Conservation (phyloP, 92 coral and sea anemone genomes). For the Paramuricea clavata region DNA sequence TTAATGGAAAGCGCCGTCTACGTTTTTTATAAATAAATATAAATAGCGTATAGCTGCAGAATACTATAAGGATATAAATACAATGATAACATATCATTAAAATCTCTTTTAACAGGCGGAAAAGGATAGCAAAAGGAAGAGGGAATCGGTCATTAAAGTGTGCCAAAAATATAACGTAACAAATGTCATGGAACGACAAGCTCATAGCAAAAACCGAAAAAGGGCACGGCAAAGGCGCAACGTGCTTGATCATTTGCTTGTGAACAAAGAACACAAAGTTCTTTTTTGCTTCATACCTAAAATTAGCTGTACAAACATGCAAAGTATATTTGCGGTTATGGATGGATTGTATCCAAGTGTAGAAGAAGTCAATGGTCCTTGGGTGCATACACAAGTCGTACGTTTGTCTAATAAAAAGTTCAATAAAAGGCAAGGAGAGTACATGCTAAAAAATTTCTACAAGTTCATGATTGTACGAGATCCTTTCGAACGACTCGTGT, state of each 20-base stretch:
- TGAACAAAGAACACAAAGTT: slow-evolving; percentile 35
- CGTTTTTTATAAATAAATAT: too few species aligned
- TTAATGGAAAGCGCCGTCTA: too few species aligned
- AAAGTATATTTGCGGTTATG: slow-evolving; percentile 17
- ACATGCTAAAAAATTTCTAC: slow-evolving; percentile 35
- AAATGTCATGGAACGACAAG: neutral
- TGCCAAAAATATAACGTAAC: neutral
- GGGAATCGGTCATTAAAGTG: neutral
- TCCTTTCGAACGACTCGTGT: slow-evolving; percentile 52
- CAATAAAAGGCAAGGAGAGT: neutral
- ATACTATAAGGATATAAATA: too few species aligned
- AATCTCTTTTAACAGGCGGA: neutral
- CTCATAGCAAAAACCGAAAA: neutral
- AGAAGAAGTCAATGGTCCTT: neutral
- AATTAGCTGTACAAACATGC: slow-evolving; percentile 33
- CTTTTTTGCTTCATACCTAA: slow-evolving; percentile 51
- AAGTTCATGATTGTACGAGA: slow-evolving; percentile 53
- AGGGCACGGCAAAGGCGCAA: neutral
- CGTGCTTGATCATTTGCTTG: slow-evolving; percentile 16
- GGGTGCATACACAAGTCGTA: neutral
- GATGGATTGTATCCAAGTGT: neutral
- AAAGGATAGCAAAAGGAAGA: neutral
- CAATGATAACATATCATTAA: neutral
- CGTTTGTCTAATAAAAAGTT: neutral
- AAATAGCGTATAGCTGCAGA: too few species aligned